phyloP scores from a whole-genome alignment of 1,140 invertebrate genomes.

The Bombus confusus region DNA sequence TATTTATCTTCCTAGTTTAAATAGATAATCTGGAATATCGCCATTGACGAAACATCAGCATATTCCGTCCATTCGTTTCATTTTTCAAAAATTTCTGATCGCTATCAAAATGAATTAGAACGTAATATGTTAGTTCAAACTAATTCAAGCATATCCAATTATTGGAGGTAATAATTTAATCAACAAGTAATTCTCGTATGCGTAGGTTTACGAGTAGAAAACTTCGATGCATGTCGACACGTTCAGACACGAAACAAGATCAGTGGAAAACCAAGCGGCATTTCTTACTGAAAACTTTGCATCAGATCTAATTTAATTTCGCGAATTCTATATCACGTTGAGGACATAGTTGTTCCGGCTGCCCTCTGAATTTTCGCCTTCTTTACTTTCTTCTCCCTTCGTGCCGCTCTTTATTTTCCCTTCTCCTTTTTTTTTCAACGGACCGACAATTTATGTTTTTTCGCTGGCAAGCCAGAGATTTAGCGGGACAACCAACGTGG shows the following conservation, averaged over 20 bases:
- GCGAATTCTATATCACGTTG: constrained; percentile 19
- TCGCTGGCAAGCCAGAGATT: constrained; percentile 20
- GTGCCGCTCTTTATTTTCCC: not conserved
- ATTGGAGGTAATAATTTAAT: constrained; percentile 8
- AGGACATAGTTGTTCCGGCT: not conserved
- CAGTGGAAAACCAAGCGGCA: not conserved
- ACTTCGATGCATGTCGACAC: not conserved
- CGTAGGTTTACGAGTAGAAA: not conserved
- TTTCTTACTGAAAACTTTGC: constrained; percentile 13
- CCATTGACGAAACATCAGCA: not conserved
- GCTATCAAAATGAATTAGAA: not conserved
- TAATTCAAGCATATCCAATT: not conserved
- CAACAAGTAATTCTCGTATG: not conserved
- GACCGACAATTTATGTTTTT: constrained; percentile 40
- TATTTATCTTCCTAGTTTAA: not conserved
- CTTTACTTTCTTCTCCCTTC: not conserved
- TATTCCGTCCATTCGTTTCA: not conserved
- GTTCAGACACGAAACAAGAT: not conserved
- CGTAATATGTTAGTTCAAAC: not conserved
- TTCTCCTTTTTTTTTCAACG: not conserved
- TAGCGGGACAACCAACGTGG: constrained; percentile 5
- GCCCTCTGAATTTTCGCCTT: not conserved
- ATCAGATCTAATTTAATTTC: constrained; percentile 26
- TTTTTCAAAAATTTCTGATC: not conserved
- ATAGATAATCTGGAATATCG: too few species aligned